Base-by-base conservation (phyloP, 2,888 invertebrate genomes). In the Pristionchus mayeri region DNA sequence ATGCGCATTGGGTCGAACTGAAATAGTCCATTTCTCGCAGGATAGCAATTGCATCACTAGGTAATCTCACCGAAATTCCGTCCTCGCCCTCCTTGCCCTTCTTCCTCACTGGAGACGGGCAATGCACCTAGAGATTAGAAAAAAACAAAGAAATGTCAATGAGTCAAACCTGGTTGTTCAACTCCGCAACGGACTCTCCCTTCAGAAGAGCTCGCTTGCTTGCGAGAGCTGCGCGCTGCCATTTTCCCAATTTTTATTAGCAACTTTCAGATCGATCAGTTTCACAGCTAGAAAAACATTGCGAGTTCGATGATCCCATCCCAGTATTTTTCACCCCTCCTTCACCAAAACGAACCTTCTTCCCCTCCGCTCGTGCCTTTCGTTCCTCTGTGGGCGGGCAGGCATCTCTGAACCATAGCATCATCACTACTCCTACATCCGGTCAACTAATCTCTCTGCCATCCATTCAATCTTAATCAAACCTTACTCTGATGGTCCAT, bases 341-440 rank as follows among this genome's bases (percentile, higher is more conserved):
- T n/a, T n/a, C n/a, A n/a, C n/a, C n/a, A n/a, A n/a, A n/a, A n/a
- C n/a, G n/a, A n/a, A 71, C 71, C 71, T 44, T 21, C n/a, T 71
- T 71, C 71, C n/a, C 71, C n/a, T 71, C 71, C 3, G 71, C 71
- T 44, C 71, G 21, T 24, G 37, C 71, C 24, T 71, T 71, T n/a
- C 71, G 21, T 34, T 71, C 40, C 6, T 34, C 71, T 6, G 40
- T 40, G 1, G 40, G 24, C 37, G 71, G 37, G 3, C 71, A 27
- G 24, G 34, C 13, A 16, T 34, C 37, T 24, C 71, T 71, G 13
- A 71, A 71, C 7, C 2, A 57, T 24, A 21, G 18, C n/a, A n/a
- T 54, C 44, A 44, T 44, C 44, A 6, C 44, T 44, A 44, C 13
- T 6, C n/a, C n/a, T n/a, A n/a, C n/a, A n/a, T n/a, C n/a, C n/a